Evolutionary conservation across 1,140 invertebrate species (phyloP).

Genomic region (Frieseomelitta varia): DNA sequence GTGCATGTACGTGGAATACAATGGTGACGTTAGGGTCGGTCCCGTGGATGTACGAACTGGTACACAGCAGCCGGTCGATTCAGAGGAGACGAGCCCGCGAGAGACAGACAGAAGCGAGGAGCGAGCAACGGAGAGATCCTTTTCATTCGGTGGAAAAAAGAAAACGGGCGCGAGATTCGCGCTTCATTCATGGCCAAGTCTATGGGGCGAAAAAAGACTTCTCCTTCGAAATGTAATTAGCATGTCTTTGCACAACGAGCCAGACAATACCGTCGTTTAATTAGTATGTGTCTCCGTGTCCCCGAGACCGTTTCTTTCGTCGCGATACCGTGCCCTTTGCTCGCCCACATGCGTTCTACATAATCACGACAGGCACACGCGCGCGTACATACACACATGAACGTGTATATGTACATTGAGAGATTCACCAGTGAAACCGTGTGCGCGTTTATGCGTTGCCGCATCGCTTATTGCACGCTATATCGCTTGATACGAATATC

Average conservation of each 20-base stretch:
- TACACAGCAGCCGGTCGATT: slow-evolving; percentile 46
- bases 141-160: slow-evolving; percentile 51
- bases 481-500: slow-evolving; percentile 52
- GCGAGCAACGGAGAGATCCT: slow-evolving; percentile 44
- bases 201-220: slow-evolving; percentile 58
- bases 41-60: slow-evolving; percentile 35
- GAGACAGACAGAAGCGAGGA: neutral
- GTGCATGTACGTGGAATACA: slow-evolving; percentile 26
- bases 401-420: neutral
- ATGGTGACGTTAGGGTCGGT: slow-evolving; percentile 41
- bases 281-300: slow-evolving; percentile 72
- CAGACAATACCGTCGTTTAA: slow-evolving; percentile 73
- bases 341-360: slow-evolving; percentile 3
- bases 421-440: slow-evolving; percentile 45
- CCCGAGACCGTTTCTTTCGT: slow-evolving; percentile 23
- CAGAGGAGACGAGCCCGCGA: slow-evolving; percentile 43
- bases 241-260: slow-evolving; percentile 73
- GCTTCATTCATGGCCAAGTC: slow-evolving; percentile 69
- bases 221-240: slow-evolving; percentile 79
- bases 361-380: slow-evolving; percentile 19
- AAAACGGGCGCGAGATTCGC: slow-evolving; percentile 68
- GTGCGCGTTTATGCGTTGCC: slow-evolving; percentile 40
- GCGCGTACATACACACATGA: neutral
- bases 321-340: slow-evolving; percentile 5
- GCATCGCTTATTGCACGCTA: slow-evolving; percentile 51